Evolutionary conservation across 2,888 invertebrate species (phyloP).

Genomic region (Cephus nigrinus): DNA sequence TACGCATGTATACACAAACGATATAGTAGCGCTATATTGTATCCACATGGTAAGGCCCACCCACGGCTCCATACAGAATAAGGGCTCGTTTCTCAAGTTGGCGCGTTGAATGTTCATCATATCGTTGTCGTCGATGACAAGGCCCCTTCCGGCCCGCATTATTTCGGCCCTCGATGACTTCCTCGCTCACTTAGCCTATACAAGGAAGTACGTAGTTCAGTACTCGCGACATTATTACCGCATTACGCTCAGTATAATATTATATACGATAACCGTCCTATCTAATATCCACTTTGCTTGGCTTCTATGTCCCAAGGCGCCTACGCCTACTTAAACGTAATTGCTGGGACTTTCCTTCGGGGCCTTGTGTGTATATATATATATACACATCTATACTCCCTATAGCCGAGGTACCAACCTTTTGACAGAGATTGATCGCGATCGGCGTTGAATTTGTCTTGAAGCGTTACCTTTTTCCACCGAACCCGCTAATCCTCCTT

Average conservation of each 20-base stretch:
- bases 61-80: not conserved
- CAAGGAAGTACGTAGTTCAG: not conserved
- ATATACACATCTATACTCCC: not conserved
- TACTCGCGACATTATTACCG: constrained; percentile 3
- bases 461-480: not conserved
- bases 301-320: constrained; percentile 12
- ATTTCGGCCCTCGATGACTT: not conserved
- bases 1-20: not conserved
- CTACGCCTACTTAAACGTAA: constrained; percentile 19
- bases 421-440: constrained; percentile 9
- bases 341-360: constrained; percentile 9
- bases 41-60: not conserved
- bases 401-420: not conserved
- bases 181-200: not conserved
- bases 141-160: constrained; percentile 50
- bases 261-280: not conserved
- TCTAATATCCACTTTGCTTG: not conserved
- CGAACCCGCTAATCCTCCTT: not conserved
- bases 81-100: not conserved
- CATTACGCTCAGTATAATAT: not conserved
- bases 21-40: not conserved
- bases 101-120: constrained; percentile 42
- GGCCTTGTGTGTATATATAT: not conserved
- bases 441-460: constrained; percentile 5
- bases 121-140: constrained; percentile 50